Percentiles rank a stretch among this genome's conserved stretches.
phyloP scores from a whole-genome alignment of 2,888 invertebrate species.

The Scrobipalpa atriplicella region DNA sequence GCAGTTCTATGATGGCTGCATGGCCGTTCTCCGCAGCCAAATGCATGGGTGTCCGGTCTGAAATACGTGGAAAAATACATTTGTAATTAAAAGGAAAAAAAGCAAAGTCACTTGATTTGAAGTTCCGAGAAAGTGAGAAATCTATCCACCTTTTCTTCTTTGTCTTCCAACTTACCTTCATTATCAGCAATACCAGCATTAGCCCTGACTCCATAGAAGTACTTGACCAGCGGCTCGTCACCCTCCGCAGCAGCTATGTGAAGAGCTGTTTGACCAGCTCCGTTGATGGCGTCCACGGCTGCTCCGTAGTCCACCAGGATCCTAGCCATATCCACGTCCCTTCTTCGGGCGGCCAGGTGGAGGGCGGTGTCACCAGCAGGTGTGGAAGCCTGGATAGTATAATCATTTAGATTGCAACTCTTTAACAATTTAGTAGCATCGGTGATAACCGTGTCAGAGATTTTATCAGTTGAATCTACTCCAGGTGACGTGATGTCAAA shows the following conservation, averaged over 20 bases:
- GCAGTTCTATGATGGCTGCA: constrained; percentile 96
- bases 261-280: constrained; percentile 96
- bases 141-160: not conserved
- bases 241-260: constrained; percentile 98
- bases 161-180: constrained; percentile 84
- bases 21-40: constrained; percentile 99
- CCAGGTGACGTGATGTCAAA: too few species aligned
- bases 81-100: not conserved
- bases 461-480: too few species aligned
- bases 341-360: constrained; percentile 95
- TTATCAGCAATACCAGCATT: constrained; percentile 97
- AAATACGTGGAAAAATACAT: constrained; percentile 28
- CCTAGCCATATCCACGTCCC: constrained; percentile 96
- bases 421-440: too few species aligned
- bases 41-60: constrained; percentile 98
- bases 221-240: constrained; percentile 96
- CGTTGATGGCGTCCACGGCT: constrained; percentile 95
- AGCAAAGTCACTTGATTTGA: too few species aligned
- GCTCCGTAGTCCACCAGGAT: constrained; percentile 97
- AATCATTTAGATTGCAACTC: not conserved
- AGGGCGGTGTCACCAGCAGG: constrained; percentile 96
- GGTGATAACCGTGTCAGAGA: too few species aligned
- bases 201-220: constrained; percentile 96
- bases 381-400: constrained; percentile 84
- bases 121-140: too few species aligned